Evolutionary conservation across 1,140 invertebrate genomes (phyloP), one percentile per base, ranked within the genome.

Genomic region (Pseudomyrmex cubaensis): DNA sequence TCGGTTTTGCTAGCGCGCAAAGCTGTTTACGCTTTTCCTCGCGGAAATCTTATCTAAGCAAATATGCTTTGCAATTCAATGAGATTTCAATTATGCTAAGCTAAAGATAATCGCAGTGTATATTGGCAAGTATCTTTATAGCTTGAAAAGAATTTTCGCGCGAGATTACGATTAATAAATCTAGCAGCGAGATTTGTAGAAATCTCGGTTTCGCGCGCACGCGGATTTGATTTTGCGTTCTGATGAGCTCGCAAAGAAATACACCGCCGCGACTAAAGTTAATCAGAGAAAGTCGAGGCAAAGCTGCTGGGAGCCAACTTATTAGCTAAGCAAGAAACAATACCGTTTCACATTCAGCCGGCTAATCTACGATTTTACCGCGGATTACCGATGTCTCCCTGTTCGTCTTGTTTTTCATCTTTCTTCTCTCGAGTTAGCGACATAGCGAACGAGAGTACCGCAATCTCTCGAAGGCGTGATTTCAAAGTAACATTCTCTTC

Each of bases 281-380:
- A 50, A 10, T 35, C 54, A 35, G 35, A 72, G 44, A 13, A 52
- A 52, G 10, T 50, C 74, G 12, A 52, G 25, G 67, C 48, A 70
- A 70, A 66, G 44, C 66, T 8, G 54, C 17, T 72, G 66, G 44
- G 52, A 80, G 48, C 15, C 44, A 56, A 70, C 76, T 80, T 80
- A 72, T 80, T 80, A 78, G 20, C 64, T 35, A 72, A 56, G 35
- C 66, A 80, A 80, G 76, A 80, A 80, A 80, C 76, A 80, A 80
- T 80, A 56, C 76, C 56, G 66, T 70, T 80, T 44, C 44, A 80
- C 66, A 80, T 80, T 72, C 56, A 80, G 22, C 20, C 13, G 12
- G 12, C 44, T 80, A 80, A 80, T 80, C 76, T 54, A 57, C 22
- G 44, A 56, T 50, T 15, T 59, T 72, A 80, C 52, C 35, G 54